Evolutionary conservation across 2,888 invertebrate genomes (phyloP), one percentile per base, ranked within the genome.

Genomic region (Pharmacophagus antenor): DNA sequence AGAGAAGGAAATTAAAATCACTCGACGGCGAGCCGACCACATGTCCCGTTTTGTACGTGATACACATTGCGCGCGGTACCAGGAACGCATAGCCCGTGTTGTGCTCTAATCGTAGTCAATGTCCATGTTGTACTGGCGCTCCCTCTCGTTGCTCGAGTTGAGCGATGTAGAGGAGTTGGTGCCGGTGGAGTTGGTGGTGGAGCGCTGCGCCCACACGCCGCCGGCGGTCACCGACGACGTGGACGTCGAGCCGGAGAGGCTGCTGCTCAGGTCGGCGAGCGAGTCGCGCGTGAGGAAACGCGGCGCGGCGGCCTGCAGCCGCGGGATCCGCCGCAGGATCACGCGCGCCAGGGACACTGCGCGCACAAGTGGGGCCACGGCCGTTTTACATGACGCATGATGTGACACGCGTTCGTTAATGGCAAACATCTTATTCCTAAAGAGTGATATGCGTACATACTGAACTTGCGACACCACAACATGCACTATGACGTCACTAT

Each of bases 61-160:
- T 31, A 31, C 55, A 55, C 55, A 46, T 20, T 50, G 42, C 25
- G 48, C 20, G 54, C 18, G 54, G 18, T 31, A 47, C 46, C 46
- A 47, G 44, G 47, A 48, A 21, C 47, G 22, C 31, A 37, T 48
- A 44, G 46, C 55, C n/a, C 48, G 47, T 37, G 20, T 25, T 17
- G 51, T 42, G 10, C 52, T 44, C 67, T 88, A 89, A 67, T 89
- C 89, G 72, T 76, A 90, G 74, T 91, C 91, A 55, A 91, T 84
- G 77, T 91, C 91, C 84, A 89, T 89, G 75, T 89, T 85, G 77
- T 85, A 85, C 67, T 82, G 79, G 53, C 72, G 74, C 65, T 77
- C 79, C 63, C 74, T 70, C 48, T 78, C 80, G 56, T 58, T 59
- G 55, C 77, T 75, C 64, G 68, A 71, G 56, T 76, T 74, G 63